phyloP scores from a whole-genome alignment of 1,140 invertebrate species.

The Arion vulgaris region DNA sequence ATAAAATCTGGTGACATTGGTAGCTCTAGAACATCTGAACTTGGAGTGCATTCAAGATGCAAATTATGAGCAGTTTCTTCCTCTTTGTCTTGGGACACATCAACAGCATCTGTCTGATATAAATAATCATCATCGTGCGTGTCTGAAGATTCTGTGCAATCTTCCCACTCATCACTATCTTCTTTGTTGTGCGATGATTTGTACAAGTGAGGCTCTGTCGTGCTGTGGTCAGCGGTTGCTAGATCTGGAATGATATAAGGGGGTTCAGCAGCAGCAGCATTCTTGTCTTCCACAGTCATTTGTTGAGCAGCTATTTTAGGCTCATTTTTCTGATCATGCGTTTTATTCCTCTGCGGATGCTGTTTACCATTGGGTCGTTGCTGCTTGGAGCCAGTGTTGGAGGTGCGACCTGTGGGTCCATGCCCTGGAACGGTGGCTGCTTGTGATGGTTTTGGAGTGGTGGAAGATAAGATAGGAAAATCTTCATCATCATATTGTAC shows the following conservation, averaged over 20 bases:
- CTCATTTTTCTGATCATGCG: not conserved
- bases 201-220: not conserved
- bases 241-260: not conserved
- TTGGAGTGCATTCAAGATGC: constrained; percentile 50
- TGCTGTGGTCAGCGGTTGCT: not conserved
- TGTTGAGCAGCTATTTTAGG: not conserved
- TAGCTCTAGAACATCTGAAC: constrained; percentile 57
- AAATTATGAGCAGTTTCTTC: constrained; percentile 16
- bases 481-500: constrained; percentile 56
- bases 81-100: not conserved
- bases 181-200: constrained; percentile 36
- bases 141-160: constrained; percentile 50
- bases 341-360: constrained; percentile 2
- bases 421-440: not conserved
- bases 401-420: constrained; percentile 23
- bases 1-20: constrained; percentile 51
- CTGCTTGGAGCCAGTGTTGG: not conserved
- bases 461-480: not conserved
- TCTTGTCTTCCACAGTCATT: not conserved
- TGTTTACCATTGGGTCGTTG: not conserved
- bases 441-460: not conserved
- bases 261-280: not conserved
- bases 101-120: not conserved
- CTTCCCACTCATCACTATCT: constrained; percentile 59
- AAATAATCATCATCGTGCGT: constrained; percentile 40